Percentiles rank a stretch among this genome's conserved stretches.
phyloP scores from a whole-genome alignment of 2,797 vertebrate species.

The Neosilurus hyrtlii region DNA sequence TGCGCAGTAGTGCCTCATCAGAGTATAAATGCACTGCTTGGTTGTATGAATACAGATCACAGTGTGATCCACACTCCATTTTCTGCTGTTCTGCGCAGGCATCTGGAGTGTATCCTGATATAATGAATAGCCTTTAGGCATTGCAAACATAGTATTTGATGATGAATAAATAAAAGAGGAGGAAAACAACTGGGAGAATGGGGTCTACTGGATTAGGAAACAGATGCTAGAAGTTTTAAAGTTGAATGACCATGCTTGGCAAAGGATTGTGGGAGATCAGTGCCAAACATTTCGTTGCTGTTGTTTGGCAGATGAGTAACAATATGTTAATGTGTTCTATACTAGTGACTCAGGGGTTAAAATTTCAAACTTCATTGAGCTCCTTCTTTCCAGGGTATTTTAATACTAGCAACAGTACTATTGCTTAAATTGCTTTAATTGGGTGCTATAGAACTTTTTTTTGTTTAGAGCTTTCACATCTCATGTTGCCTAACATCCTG shows the following conservation, averaged over 20 bases:
- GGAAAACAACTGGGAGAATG: conserved; percentile 29
- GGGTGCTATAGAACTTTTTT: no score
- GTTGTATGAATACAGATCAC: conserved; percentile 67
- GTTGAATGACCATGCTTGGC: conserved; percentile 64
- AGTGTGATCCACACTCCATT: conserved; percentile 65
- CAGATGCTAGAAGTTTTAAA: conserved; percentile 65
- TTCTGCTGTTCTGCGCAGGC: conserved; percentile 60
- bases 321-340: no score
- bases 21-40: conserved; percentile 66
- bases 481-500: no score
- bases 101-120: conserved; percentile 64
- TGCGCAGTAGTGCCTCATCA: conserved; percentile 59
- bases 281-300: conserved; percentile 67
- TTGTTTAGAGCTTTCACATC: no score
- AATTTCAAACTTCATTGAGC: no score
- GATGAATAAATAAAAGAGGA: conserved; percentile 62
- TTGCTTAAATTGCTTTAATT: no score
- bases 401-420: no score
- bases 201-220: conserved; percentile 58
- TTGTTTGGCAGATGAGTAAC: conserved; percentile 51
- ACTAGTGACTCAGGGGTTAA: no score
- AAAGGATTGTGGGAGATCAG: conserved; percentile 48
- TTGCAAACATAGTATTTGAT: conserved; percentile 70
- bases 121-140: conserved; percentile 75
- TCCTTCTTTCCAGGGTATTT: no score